A percentile compares a stretch with the other conserved stretches of the same genome.
These are phyloP conservation scores for Diuraphis noxia DNA, from an alignment of 1,140 invertebrate species.

Conservation along the genomic window DNA sequence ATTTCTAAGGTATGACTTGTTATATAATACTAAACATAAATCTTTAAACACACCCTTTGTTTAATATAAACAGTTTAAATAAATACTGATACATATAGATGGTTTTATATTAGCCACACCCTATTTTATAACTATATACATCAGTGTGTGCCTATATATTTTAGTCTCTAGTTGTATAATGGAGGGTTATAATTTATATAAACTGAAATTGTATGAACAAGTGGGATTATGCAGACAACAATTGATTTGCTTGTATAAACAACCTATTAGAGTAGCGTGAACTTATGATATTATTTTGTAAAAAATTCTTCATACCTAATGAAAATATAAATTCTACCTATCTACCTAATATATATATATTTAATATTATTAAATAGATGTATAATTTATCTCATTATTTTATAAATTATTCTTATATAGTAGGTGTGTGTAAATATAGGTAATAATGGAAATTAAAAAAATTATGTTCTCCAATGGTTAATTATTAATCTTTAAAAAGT, in stretches of 20 bases:
- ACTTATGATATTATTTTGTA: not conserved
- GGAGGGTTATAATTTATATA: not conserved
- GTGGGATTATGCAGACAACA: slow-evolving; percentile 46
- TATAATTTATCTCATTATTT: not conserved
- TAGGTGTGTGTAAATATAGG: not conserved
- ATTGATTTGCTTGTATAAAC: not conserved
- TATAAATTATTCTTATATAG: not conserved
- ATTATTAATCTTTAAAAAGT: not conserved
- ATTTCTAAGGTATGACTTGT: slow-evolving; percentile 1
- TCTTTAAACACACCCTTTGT: slow-evolving; percentile 3
- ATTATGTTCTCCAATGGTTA: not conserved
- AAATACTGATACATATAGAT: not conserved
- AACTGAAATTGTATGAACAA: slow-evolving; percentile 10
- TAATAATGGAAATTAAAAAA: not conserved
- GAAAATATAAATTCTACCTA: no score
- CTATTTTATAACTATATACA: slow-evolving; percentile 10
- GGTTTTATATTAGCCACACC: slow-evolving; percentile 30
- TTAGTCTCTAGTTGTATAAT: not conserved
- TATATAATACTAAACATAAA: not conserved
- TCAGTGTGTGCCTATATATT: not conserved
- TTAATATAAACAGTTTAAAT: not conserved
- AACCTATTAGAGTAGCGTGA: not conserved
- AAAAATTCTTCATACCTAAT: not conserved
- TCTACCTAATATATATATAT: not conserved
- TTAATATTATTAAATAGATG: not conserved